A percentile compares a stretch with the other conserved stretches of the same genome.
Evolutionary conservation across 2,113 vertebrate species (phyloP).

Genomic region (Irena cyanogastra): DNA sequence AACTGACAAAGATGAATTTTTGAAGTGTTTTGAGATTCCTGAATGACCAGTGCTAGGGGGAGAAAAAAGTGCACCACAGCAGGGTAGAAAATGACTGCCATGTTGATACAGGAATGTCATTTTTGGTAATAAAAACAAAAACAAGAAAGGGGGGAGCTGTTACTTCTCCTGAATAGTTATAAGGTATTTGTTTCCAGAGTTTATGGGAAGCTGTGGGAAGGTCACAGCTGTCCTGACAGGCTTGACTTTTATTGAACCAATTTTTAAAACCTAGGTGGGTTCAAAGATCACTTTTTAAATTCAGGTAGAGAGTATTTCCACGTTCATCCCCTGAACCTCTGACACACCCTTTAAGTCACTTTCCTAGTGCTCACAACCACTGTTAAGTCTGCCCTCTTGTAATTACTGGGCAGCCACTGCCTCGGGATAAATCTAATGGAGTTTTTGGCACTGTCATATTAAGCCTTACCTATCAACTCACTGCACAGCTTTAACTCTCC

Average conservation of each 20-base stretch:
- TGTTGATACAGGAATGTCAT: neutral
- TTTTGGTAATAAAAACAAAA: neutral
- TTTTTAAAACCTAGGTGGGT: neutral
- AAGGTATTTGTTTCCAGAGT: neutral
- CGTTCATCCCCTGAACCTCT: neutral
- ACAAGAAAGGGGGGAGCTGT: neutral
- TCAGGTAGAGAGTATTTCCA: neutral
- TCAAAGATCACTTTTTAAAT: neutral
- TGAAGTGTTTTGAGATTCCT: neutral
- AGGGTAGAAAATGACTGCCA: neutral
- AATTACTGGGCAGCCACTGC: conserved; percentile 74
- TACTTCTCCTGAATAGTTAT: neutral
- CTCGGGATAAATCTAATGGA: conserved; percentile 76
- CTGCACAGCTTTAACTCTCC: conserved; percentile 76
- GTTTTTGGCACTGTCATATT: conserved; percentile 77
- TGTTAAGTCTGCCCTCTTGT: conserved; percentile 59
- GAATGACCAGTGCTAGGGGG: neutral
- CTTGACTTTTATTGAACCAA: neutral
- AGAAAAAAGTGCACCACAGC: neutral
- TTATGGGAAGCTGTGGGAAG: neutral
- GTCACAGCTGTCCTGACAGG: neutral
- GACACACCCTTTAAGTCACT: neutral
- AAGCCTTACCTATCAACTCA: conserved; percentile 80
- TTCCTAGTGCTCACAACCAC: conserved; percentile 1
- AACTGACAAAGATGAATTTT: neutral